Evolutionary conservation across 2,113 vertebrate genomes (phyloP).

Genomic region (Terrapene triunguis): DNA sequence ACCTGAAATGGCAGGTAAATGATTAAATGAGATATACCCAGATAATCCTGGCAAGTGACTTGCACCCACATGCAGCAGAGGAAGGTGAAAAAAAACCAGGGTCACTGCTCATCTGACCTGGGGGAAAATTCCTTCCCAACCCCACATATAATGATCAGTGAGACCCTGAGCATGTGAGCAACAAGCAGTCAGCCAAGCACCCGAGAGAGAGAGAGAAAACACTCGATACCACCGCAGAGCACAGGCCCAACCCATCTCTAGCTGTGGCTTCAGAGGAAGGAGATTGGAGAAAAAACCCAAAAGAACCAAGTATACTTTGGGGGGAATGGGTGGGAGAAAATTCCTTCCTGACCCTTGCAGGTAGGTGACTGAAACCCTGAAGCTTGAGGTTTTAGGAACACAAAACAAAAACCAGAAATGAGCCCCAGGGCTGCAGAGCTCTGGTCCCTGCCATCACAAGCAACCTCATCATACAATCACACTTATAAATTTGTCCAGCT

Average conservation of each 20-base stretch:
- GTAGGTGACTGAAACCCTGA: neutral
- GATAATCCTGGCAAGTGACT: too few species aligned
- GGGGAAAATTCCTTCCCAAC: neutral
- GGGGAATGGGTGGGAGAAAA: fast-evolving
- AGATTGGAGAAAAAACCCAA: neutral
- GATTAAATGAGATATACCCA: too few species aligned
- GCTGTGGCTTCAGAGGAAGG: neutral
- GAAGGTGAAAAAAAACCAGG: too few species aligned
- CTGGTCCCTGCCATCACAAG: neutral
- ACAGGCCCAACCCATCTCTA: neutral
- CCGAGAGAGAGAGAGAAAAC: neutral
- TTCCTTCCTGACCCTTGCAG: too few species aligned
- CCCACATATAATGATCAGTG: neutral
- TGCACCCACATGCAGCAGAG: too few species aligned
- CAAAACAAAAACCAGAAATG: too few species aligned
- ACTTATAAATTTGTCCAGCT: neutral
- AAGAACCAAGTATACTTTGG: neutral
- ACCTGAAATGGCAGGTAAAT: too few species aligned
- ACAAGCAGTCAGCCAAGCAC: neutral
- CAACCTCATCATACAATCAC: neutral
- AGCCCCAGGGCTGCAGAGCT: neutral
- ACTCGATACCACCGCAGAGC: neutral
- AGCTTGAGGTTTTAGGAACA: neutral
- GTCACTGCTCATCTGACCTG: neutral
- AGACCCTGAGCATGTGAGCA: neutral